Evolutionary conservation across 64 coral and sea anemone genomes (phyloP).

Genomic region (Stylophora pistillata): DNA sequence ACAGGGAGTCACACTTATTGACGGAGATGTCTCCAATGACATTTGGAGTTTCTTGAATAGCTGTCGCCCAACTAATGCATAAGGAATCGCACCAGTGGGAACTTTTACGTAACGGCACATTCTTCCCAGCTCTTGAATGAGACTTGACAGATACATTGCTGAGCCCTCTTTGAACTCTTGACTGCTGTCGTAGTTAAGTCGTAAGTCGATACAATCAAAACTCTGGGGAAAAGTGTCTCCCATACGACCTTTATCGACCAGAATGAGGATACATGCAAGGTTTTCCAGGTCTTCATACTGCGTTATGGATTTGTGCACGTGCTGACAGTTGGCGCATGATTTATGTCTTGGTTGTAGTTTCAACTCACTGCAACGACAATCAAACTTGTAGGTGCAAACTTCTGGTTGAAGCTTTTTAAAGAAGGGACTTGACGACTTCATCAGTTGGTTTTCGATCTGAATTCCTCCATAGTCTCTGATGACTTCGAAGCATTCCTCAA

Average conservation of each 20-base stretch:
- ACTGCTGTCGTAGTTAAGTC: conserved; percentile 53
- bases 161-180: conserved; percentile 34
- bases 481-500: conserved; percentile 50
- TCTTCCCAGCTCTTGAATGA: conserved; percentile 69
- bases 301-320: conserved; percentile 55
- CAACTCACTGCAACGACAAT: conserved; percentile 19
- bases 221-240: conserved; percentile 64
- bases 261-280: conserved; percentile 50
- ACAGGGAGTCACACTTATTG: conserved; percentile 2
- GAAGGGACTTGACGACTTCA: conserved; percentile 55
- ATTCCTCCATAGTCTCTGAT: conserved; percentile 67
- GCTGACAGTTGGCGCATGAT: conserved; percentile 20
- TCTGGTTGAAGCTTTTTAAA: conserved; percentile 32
- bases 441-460: conserved; percentile 55
- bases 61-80: conserved; percentile 35
- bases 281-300: conserved; percentile 59
- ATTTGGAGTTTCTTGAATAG: conserved; percentile 31
- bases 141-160: conserved; percentile 19
- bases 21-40: conserved; percentile 12
- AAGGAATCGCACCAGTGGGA: conserved; percentile 6
- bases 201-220: conserved; percentile 58
- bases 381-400: background rate
- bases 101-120: conserved; percentile 55
- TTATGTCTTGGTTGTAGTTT: background rate
- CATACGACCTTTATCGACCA: conserved; percentile 69